These are phyloP conservation scores for Hydra vulgaris DNA, from an alignment of 30 jellyfish, hydroid and myxozoan genomes.

Conservation along the genomic window DNA sequence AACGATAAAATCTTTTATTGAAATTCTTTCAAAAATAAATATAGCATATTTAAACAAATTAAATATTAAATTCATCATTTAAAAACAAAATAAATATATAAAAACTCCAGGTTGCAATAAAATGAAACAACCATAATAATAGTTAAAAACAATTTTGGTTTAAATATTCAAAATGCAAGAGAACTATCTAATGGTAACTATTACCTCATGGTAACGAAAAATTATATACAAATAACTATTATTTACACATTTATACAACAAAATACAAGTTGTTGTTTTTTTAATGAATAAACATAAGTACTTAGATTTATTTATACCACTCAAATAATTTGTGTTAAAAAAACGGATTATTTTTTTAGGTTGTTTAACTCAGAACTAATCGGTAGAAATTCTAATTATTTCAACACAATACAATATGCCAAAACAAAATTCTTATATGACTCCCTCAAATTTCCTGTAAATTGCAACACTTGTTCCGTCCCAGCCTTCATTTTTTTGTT, in stretches of 20 bases:
- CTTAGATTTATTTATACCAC: too few relatives aligned
- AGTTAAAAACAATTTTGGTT: too few relatives aligned
- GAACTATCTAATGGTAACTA: neutral
- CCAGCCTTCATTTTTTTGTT: neutral
- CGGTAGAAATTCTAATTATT: too few relatives aligned
- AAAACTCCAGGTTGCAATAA: too few relatives aligned
- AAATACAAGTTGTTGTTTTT: too few relatives aligned
- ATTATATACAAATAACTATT: neutral
- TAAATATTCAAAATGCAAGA: neutral
- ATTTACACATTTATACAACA: neutral
- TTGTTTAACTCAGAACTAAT: too few relatives aligned
- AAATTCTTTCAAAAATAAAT: too few relatives aligned
- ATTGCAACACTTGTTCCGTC: slow-evolving; percentile 8
- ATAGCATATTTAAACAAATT: neutral
- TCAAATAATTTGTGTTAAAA: too few relatives aligned
- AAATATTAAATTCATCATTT: neutral
- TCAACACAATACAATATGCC: neutral
- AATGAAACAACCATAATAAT: too few relatives aligned
- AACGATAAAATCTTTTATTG: neutral
- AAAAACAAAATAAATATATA: neutral
- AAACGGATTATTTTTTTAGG: too few relatives aligned
- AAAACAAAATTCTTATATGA: neutral
- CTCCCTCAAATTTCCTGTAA: neutral
- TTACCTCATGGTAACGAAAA: neutral
- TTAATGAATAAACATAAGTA: too few relatives aligned